Base-by-base conservation (phyloP, 2,797 vertebrate genomes). In the Bryconaethiops microstoma region DNA sequence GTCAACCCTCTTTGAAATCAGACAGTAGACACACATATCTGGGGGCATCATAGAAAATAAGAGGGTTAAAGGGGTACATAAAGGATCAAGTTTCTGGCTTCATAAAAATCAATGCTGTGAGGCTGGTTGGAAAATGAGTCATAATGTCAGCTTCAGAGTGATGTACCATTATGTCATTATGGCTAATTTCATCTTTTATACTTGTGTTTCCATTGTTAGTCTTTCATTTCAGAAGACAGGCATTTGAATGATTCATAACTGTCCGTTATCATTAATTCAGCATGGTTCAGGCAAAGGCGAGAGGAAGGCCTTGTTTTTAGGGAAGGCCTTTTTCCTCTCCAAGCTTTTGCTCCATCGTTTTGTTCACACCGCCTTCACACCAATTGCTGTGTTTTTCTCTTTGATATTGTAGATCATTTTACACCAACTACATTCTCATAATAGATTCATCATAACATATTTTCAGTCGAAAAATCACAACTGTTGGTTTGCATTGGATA, bases 21-120 rank as follows among this genome's bases (percentile, higher is more conserved):
- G 90, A 92, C 89, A 90, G 89, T 79, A 92, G 90, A 91, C 89
- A 86, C 91, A 91, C 91, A 92, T 91, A 94, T 93, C 92, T 92
- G 79, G 87, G 91, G 91, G 90, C 91, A 92, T 90, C 86, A 55
- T 4, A 23, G 81, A 85, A 68, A 91, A 87, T 88, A 74, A 74
- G 89, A 86, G 90, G 68, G 74, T 88, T 90, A 89, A 81, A 84
- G 90, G 84, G 84, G 86, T 86, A 69, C 67, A 86, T 86, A 74
- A 83, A 78, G 77, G 90, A 91, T 93, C 88, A 78, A 84, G 89
- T 93, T 93, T 92, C 92, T 85, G 70, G 50, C 83, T 87, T 91
- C 91, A 94, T 93, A 89, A 90, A 91, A 93, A 91, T 93, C 86
- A 79, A 91, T 91, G 90, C 69, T 84, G 89, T 89, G 89, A 89